Evolutionary conservation across 1,140 invertebrate species (phyloP), one percentile per base, ranked within the genome.

Genomic region (Marisa cornuarietis): DNA sequence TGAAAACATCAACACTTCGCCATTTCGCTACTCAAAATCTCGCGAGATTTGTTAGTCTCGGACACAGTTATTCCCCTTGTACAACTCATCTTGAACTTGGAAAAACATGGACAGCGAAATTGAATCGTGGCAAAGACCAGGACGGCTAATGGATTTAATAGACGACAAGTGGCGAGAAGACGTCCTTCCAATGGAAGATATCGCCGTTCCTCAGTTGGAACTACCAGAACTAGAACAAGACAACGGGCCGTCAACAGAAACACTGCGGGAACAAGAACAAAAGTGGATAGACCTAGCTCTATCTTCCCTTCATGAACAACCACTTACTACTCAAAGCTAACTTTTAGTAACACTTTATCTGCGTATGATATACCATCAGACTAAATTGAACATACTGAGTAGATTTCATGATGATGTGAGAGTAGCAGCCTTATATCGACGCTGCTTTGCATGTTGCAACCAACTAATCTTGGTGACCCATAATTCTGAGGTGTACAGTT

Each of bases 151-250:
- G 83, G 96, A 97, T 89, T 92, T 98, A 80, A 95, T 98, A 75
- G 96, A 98, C 90, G 94, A 96, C 83, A 93, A 94, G 84, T 98
- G 97, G 97, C 93, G 95, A 80, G 94, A 89, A 61, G 96, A 98
- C 87, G 93, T 94, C 83, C 91, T 99, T 58, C 97, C 97, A 22
- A 93, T 95, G 85, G 96, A 98, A 88, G 96, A 98, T 86, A 97
- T 99, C 85, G 92, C 93, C 78, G 97, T 98, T 18, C 97, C 97
- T 16, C 86, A 94, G 68, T 93, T 94, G 83, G 96, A 98, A 92
- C 91, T 98, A 54, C 96, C 97, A 11, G 97, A 98, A 92, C 96
- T 96, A 3, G 97, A 99, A 90, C 96, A 96, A 52, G 97, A 98
- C 88, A 96, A 96, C 88, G 96, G 95, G 31, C 96, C 97, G 90